Base-by-base conservation (phyloP, 2,797 vertebrate genomes). In the Takifugu rubripes region DNA sequence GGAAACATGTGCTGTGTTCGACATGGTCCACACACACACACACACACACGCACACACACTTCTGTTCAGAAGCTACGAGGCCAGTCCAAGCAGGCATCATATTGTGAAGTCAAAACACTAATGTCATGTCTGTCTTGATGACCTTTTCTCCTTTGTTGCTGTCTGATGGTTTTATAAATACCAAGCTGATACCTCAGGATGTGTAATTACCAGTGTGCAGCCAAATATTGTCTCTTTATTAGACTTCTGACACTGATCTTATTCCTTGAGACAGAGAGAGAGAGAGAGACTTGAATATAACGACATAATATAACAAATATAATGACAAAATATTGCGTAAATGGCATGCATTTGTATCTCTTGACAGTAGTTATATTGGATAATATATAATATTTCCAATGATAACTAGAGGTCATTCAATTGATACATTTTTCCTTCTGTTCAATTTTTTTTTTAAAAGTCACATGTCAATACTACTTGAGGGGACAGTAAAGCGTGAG, bases 71-170 rank as follows among this genome's bases (percentile, higher is more conserved):
- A 10, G 21, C 46, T 3, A 44, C 1, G 21, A 46, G 7, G 16
- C 43, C 14, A 15, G 14, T 6, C 5, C 44, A 33, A 8, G 17
- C 24, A 49, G 12, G 24, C 24, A 43, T 0, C 27, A 15, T 8
- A 36, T 63, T 59, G 53, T 56, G 71, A 69, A 70, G 76, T 78
- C 61, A 73, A 83, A 88, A 85, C 84, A 75, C 75, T 87, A 86
- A 88, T 85, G 67, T 66, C 31, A 53, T 73, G 71, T 79, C 77
- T 61, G 70, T 78, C 71, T 68, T 61, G 64, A 72, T 89, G 86
- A 90, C 86, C 88, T 92, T 89, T 80, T 75, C 72, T 74, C 80
- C 83, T 80, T 84, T 84, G 81, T 87, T 82, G 87, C 81, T 72
- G 79, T 68, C 56, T 29, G 25, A 54, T 81, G 76, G 83, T 90